phyloP scores from a whole-genome alignment of 2,888 invertebrate genomes.

The Psococerastis gibbosa region DNA sequence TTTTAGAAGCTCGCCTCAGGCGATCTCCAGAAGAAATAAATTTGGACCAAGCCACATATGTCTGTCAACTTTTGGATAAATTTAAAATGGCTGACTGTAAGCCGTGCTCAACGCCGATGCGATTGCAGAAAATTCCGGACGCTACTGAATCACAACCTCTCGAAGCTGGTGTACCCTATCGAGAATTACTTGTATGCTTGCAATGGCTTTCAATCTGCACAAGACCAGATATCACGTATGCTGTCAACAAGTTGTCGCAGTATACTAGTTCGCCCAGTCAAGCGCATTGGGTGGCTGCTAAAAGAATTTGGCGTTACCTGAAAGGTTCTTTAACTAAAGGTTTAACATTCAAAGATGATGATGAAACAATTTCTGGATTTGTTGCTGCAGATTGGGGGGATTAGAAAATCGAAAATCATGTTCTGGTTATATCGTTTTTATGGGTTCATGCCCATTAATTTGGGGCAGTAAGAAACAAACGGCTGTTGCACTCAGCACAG shows the following conservation, averaged over 20 bases:
- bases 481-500: background rate
- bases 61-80: background rate
- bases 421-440: background rate
- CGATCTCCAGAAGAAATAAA: background rate
- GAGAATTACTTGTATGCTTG: background rate
- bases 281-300: background rate
- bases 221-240: background rate
- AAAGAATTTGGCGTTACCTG: background rate
- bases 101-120: background rate
- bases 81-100: constrained; percentile 9
- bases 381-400: background rate
- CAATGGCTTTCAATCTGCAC: background rate
- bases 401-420: background rate
- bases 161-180: background rate
- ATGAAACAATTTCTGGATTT: background rate
- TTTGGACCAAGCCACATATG: background rate
- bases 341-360: background rate
- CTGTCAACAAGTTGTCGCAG: background rate
- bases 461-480: background rate
- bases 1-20: background rate
- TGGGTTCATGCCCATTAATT: background rate
- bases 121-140: background rate
- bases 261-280: background rate
- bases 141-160: too few species aligned
- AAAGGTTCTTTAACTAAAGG: background rate